phyloP scores from a whole-genome alignment of 92 coral and sea anemone genomes.

The Scolanthus callimorphus region DNA sequence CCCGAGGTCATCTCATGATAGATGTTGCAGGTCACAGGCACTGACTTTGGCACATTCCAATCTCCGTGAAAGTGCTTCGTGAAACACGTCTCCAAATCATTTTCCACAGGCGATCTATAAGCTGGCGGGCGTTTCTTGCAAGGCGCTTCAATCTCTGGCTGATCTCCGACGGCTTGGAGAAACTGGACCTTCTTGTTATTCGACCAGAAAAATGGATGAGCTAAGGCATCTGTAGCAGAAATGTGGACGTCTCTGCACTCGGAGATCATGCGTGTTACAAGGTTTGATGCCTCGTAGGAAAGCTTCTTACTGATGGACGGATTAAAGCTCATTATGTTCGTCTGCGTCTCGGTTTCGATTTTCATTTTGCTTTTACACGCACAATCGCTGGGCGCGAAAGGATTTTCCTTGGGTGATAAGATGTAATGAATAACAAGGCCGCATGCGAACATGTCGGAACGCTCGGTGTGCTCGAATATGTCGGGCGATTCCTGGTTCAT shows the following conservation, averaged over 20 bases:
- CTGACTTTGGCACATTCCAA: constrained; percentile 16
- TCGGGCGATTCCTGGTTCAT: not conserved
- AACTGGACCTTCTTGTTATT: too few relatives aligned
- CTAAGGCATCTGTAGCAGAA: too few relatives aligned
- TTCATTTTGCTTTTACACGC: not conserved
- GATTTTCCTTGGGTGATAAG: constrained; percentile 26
- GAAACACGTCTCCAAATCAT: constrained; percentile 1
- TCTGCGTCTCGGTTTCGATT: constrained; percentile 8
- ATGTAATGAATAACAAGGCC: constrained; percentile 18
- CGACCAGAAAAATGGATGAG: too few relatives aligned
- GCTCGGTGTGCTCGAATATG: not conserved
- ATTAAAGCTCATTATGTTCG: not conserved
- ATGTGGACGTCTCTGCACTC: constrained; percentile 3
- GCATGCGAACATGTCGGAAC: too few relatives aligned
- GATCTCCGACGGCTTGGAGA: too few relatives aligned
- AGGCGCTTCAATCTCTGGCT: constrained; percentile 45
- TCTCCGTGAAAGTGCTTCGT: not conserved
- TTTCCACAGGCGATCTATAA: not conserved
- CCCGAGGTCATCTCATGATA: constrained; percentile 12
- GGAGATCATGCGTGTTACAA: constrained; percentile 8
- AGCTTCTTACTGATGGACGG: constrained; percentile 1
- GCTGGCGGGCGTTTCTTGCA: too few relatives aligned
- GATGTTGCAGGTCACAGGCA: too few relatives aligned
- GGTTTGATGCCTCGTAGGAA: constrained; percentile 25
- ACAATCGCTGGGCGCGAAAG: constrained; percentile 8